Conservation (phyloP, 2,888 invertebrate genomes). For the Amiota minor region DNA sequence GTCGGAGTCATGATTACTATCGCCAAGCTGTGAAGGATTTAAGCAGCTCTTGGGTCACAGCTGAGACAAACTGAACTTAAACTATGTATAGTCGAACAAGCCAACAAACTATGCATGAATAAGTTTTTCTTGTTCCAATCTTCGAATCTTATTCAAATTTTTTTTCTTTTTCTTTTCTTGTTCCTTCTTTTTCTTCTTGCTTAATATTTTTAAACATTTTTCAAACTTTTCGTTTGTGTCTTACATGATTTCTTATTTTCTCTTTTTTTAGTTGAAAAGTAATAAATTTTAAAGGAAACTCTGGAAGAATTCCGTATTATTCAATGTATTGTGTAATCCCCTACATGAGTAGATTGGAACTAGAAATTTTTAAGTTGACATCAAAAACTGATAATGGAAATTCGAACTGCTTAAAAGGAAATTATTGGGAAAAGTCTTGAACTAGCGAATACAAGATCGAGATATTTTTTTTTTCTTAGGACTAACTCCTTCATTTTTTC, state of each 20-base stretch:
- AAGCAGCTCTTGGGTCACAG: slow-evolving; percentile 44
- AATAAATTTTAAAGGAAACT: slow-evolving; percentile 24
- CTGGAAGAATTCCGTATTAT: slow-evolving; percentile 37
- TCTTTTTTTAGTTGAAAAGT: slow-evolving; percentile 12
- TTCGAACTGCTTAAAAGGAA: too few species aligned
- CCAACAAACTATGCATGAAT: slow-evolving; percentile 31
- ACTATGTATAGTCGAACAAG: background rate
- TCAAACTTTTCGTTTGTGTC: slow-evolving; percentile 42
- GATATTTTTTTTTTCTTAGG: too few species aligned
- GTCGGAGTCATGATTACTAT: slow-evolving; percentile 51
- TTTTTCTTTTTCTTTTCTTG: slow-evolving; percentile 28
- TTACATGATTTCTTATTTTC: slow-evolving; percentile 26
- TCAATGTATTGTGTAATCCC: too few species aligned
- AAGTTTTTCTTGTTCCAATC: slow-evolving; percentile 31
- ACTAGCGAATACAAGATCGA: too few species aligned
- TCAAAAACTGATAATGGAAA: too few species aligned
- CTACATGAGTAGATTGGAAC: too few species aligned
- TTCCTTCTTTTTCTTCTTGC: slow-evolving; percentile 33
- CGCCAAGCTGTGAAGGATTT: slow-evolving; percentile 49
- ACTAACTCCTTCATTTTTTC: too few species aligned
- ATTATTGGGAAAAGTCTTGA: too few species aligned
- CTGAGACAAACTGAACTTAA: slow-evolving; percentile 16
- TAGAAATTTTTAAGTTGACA: too few species aligned
- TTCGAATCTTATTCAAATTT: slow-evolving; percentile 49
- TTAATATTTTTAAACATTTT: slow-evolving; percentile 55